Evolutionary conservation across 2,113 vertebrate genomes (phyloP).

Genomic region (Catharus bicknelli): DNA sequence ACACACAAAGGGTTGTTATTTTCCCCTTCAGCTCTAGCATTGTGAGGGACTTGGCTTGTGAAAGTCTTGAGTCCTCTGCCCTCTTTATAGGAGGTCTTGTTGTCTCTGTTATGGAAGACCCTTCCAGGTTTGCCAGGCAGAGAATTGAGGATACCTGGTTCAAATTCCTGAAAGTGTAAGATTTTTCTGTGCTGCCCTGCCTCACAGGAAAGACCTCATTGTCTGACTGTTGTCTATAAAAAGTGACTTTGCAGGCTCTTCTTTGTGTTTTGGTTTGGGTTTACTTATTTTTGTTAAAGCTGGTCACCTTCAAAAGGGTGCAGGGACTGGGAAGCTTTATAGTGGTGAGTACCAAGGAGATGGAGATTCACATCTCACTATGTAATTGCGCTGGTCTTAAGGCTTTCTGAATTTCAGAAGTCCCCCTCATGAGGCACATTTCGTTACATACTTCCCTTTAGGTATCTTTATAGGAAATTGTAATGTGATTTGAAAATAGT

Average conservation of each 20-base stretch:
- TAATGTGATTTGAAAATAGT: not conserved
- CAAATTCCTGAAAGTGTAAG: not conserved
- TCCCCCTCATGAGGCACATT: not conserved
- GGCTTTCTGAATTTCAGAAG: not conserved
- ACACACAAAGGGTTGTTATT: not conserved
- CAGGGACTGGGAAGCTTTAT: not conserved
- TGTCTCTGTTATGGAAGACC: not conserved
- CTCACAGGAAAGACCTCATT: not conserved
- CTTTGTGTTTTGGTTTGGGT: not conserved
- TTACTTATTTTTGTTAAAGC: not conserved
- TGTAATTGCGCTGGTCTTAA: not conserved
- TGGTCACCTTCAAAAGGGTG: not conserved
- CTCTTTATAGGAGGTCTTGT: not conserved
- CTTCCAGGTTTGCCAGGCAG: not conserved
- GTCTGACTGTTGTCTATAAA: not conserved
- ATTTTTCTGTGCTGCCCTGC: not conserved
- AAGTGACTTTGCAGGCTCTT: not conserved
- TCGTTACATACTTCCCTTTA: not conserved
- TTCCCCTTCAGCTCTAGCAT: not conserved
- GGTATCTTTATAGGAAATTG: not conserved
- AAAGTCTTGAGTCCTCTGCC: not conserved
- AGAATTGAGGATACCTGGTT: not conserved
- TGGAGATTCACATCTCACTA: not conserved
- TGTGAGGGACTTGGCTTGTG: not conserved
- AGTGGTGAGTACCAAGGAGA: not conserved